Evolutionary conservation across 2,797 vertebrate genomes (phyloP), one percentile per base, ranked within the genome.

Genomic region (Garrulus glandarius): DNA sequence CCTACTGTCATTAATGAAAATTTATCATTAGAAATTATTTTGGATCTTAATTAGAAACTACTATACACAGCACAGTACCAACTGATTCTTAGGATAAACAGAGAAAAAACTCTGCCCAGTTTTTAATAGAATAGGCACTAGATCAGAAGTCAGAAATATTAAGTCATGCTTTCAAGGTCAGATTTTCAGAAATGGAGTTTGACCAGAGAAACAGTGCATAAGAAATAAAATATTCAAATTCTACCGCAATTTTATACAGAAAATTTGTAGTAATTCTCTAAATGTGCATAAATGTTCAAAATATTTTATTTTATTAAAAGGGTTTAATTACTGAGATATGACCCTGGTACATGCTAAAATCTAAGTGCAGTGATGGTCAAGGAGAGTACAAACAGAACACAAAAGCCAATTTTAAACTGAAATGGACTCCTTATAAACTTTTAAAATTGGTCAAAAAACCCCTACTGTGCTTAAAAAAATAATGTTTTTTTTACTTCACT

Each of bases 201-300:
- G 91, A 72, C 30, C 41, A 59, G 56, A 91, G 60, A 43, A 93
- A 87, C 18, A 74, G 19, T 57, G 60, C 22, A 74, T 85, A 86
- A 86, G 55, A 97, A 97, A 88, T 57, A 92, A 97, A 96, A 80
- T 88, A 84, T 53, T 92, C 12, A 27, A 76, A 83, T 93, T 85
- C 22, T 41, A 67, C 19, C 82, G 34, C 64, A 74, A 92, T 65
- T 96, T 96, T 83, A 60, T 65, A 30, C 12, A 84, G 63, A 67
- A 55, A 55, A 22, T 69, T 72, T 89, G 3, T 36, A 74, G 9
- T 23, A 64, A 82, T 56, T 77, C 12, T 67, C 55, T 34, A 69
- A 74, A 32, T n/a, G 3, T 59, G 13, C 27, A 76, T 70, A 46
- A 68, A 91, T 89, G 67, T 56, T 5, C 11, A 17, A 59, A 78